These are phyloP conservation scores for Neofelis nebulosa DNA, from an alignment of 2,113 vertebrate genomes.

Conservation along the genomic window DNA sequence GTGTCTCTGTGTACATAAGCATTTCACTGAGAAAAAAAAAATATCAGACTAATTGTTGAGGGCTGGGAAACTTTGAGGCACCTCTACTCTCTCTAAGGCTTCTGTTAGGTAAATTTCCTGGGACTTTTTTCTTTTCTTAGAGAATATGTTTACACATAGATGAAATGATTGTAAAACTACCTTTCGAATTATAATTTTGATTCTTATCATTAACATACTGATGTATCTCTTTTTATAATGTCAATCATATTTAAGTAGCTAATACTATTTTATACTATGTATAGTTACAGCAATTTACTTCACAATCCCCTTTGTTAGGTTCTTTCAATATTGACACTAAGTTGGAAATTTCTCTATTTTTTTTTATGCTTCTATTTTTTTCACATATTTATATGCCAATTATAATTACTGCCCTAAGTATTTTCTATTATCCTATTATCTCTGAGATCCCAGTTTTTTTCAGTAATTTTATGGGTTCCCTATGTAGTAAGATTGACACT, in stretches of 20 bases:
- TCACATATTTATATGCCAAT: no score
- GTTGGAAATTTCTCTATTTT: neutral
- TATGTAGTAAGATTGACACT: neutral
- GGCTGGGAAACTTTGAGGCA: no score
- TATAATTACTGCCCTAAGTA: neutral
- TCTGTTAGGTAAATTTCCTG: neutral
- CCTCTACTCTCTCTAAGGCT: neutral
- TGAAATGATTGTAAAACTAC: neutral
- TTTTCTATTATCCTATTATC: neutral
- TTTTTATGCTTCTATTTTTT: neutral
- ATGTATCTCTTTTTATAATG: neutral
- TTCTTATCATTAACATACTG: neutral
- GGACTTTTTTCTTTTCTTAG: no score
- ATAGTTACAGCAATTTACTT: neutral
- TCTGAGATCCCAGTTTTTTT: neutral
- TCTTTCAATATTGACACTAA: neutral
- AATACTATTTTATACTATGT: neutral
- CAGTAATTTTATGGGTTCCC: neutral
- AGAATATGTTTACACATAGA: neutral
- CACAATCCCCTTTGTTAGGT: neutral
- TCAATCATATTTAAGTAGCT: neutral
- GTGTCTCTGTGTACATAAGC: rapidly evolving
- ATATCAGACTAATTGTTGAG: neutral
- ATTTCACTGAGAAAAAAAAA: no score
- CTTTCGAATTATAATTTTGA: neutral